A percentile compares a stretch with the other conserved stretches of the same genome.
Evolutionary conservation across 2,113 vertebrate species (phyloP).

Genomic region (Cyprinodon variegatus): DNA sequence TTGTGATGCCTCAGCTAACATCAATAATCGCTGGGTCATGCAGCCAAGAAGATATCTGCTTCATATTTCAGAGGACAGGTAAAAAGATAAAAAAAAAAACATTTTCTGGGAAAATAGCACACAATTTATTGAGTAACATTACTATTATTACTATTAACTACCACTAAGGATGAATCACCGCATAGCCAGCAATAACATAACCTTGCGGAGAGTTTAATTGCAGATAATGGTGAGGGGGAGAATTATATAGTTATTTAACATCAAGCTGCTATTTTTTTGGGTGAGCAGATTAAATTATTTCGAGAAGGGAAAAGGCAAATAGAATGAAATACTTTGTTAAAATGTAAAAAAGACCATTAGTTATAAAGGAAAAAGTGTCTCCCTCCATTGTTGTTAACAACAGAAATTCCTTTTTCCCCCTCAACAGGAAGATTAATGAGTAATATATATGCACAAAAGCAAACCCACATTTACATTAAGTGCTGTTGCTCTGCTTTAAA

Average conservation of each 20-base stretch:
- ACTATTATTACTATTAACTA: conserved; percentile 20
- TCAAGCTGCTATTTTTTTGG: conserved; percentile 1
- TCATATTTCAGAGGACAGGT: not conserved
- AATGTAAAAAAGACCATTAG: conserved; percentile 14
- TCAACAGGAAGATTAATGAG: conserved; percentile 24
- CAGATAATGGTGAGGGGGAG: conserved; percentile 6
- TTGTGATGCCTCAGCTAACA: not conserved
- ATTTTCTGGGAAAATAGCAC: not conserved
- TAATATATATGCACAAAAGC: conserved; percentile 33
- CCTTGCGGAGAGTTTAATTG: conserved; percentile 13
- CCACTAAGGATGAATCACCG: conserved; percentile 33
- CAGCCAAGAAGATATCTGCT: conserved; percentile 12
- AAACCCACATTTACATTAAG: conserved; percentile 20
- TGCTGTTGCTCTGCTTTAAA: conserved; percentile 9
- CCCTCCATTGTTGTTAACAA: conserved; percentile 26
- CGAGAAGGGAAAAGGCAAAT: conserved; percentile 15
- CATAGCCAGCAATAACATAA: conserved; percentile 27
- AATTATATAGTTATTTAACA: conserved; percentile 4
- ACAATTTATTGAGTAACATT: conserved; percentile 30
- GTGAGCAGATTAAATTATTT: conserved; percentile 9
- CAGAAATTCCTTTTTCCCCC: conserved; percentile 14
- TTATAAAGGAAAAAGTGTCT: conserved; percentile 28
- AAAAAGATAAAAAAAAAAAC: not conserved
- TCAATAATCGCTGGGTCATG: not conserved
- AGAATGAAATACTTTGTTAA: conserved; percentile 13